phyloP scores from a whole-genome alignment of 2,113 vertebrate genomes.

The Aphyosemion australe region DNA sequence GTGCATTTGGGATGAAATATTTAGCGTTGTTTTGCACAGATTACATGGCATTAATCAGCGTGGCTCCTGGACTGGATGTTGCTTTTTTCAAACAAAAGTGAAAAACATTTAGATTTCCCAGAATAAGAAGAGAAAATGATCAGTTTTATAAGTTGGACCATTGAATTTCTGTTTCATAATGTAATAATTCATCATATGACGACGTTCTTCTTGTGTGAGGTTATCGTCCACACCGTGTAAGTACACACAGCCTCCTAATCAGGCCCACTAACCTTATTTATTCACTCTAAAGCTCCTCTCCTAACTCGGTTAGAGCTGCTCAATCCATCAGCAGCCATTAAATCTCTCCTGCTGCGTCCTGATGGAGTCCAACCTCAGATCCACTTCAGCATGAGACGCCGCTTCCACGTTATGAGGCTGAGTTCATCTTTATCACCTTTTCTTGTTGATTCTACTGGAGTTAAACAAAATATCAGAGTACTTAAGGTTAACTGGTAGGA shows the following conservation, averaged over 20 bases:
- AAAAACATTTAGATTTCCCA: neutral
- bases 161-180: neutral
- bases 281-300: slow-evolving; percentile 48
- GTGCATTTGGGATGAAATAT: slow-evolving; percentile 35
- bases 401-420: neutral
- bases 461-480: too few relatives aligned
- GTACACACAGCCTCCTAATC: slow-evolving; percentile 16
- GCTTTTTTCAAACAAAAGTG: neutral
- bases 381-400: slow-evolving; percentile 10
- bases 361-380: slow-evolving; percentile 9
- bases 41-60: slow-evolving; percentile 21
- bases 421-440: neutral
- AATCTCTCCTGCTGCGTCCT: slow-evolving; percentile 52
- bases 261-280: slow-evolving; percentile 61
- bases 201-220: neutral
- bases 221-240: slow-evolving; percentile 3
- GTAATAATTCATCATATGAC: neutral
- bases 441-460: too few relatives aligned
- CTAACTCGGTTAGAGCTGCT: slow-evolving; percentile 65
- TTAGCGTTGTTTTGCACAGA: slow-evolving; percentile 31
- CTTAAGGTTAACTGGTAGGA: too few relatives aligned
- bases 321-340: slow-evolving; percentile 55
- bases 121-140: too few relatives aligned
- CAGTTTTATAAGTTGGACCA: too few relatives aligned
- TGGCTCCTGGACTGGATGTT: neutral